Evolutionary conservation across 2,113 vertebrate species (phyloP), one percentile per base, ranked within the genome.

Genomic region (Sceloporus undulatus): DNA sequence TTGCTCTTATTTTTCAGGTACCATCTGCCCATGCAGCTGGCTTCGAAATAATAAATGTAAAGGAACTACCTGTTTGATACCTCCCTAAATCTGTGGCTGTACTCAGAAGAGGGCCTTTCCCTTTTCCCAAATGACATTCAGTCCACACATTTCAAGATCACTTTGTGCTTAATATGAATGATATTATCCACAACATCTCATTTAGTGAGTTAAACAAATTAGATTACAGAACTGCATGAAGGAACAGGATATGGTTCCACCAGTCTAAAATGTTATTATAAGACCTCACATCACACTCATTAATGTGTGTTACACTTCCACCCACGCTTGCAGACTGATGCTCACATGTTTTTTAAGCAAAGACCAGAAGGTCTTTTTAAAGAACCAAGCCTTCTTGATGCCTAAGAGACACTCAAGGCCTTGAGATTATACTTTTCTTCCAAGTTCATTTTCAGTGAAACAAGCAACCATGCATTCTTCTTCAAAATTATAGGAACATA

Each of bases 151-250:
- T 86, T 87, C 62, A 62, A 76, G 76, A 75, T 83, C 81, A 87
- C 73, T 80, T 83, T 84, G 74, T 0, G 0, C 79, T 85, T 71
- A 68, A 81, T 85, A 84, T 66, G 85, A 86, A 87, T 85, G 38
- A 74, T 86, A 29, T 29, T 79, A 68, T 56, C 25, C 78, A 90
- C 71, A 87, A 85, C 87, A 56, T 91, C 66, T 87, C 80, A 23
- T 89, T 89, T 89, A 89, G 88, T 85, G 90, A 87, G 73, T 56
- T 88, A 88, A 87, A 76, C 81, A 92, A 92, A 94, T 86, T 84
- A 54, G 91, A 89, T 92, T 91, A 87, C 0, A 78, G 70, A 71
- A 80, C 84, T 0, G 0, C 74, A 87, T 82, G 92, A 52, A 62
- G 88, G 59, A 56, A 56, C 91, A 11, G 70, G 85, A 56, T 88